Base-by-base conservation (phyloP, 2,113 vertebrate genomes). In the Oxyura jamaicensis region DNA sequence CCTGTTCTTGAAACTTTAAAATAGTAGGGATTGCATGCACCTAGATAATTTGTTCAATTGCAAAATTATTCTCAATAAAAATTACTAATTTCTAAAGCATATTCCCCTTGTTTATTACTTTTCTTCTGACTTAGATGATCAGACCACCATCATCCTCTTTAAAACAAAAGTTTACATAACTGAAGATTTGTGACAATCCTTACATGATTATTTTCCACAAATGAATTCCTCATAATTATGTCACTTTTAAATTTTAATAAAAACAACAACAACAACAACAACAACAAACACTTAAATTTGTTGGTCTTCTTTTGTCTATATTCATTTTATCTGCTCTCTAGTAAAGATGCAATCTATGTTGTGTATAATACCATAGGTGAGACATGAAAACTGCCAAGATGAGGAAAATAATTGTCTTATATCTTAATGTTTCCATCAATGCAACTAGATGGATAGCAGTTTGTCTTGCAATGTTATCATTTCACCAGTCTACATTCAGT, bases 201-300 rank as follows among this genome's bases (percentile, higher is more conserved):
- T 36, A 17, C 2, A 39, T 0, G 0, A 8, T 41, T 52, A 25
- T 77, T 60, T 59, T 25, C 50, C 44, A 36, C 2, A 4, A 69
- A 46, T 1, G 11, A 68, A 25, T 25, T 25, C 12, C 2, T 56
- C 28, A 4, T 5, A 74, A n/a, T 66, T 60, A 14, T 48, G 3
- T 52, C 36, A 46, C 20, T 19, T 7, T n/a, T 80, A 21, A 14
- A 21, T 46, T 46, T 46, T 46, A 46, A 21, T 46, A 4, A 46
- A 46, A 46, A 20, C 19, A 46, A 46, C 36, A 39, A 39, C 36
- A 39, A 39, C 36, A 39, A 39, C 36, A 46, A 44, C 42, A 44
- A n/a, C 36, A 39, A 39, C 36, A 44, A 44, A 44, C 8, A 23
- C 8, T 41, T 81, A 15, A 8, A 28, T 42, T 53, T 36, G 15